A percentile compares a stretch with the other conserved stretches of the same genome.
Evolutionary conservation across 2,888 invertebrate genomes (phyloP).

Genomic region (Cecidostiba fungosa): DNA sequence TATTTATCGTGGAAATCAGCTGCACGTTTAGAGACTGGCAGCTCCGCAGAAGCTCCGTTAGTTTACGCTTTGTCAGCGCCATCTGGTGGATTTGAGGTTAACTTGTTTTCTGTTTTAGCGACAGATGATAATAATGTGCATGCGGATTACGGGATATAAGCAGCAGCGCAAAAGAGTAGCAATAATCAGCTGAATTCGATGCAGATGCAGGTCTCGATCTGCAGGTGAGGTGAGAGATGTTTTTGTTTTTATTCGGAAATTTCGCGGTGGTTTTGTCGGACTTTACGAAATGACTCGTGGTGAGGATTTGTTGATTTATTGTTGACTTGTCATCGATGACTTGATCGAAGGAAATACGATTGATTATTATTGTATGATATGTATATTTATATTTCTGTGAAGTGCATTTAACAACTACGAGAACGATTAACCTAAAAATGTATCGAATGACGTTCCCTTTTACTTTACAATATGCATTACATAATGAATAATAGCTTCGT

Average conservation of each 20-base stretch:
- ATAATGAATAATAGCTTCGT: neutral
- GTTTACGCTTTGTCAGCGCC: constrained; percentile 28
- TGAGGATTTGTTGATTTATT: neutral
- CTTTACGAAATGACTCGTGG: neutral
- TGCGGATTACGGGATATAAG: neutral
- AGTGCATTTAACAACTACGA: neutral
- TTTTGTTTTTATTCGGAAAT: constrained; percentile 19
- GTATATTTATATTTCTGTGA: neutral
- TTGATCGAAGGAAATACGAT: neutral
- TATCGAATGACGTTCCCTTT: neutral
- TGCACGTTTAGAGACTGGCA: constrained; percentile 38
- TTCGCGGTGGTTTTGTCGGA: neutral
- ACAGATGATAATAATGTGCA: neutral
- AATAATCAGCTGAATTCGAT: neutral
- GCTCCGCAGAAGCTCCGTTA: constrained; percentile 38
- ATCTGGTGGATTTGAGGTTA: constrained; percentile 15
- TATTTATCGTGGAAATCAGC: constrained; percentile 41
- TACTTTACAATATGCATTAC: neutral
- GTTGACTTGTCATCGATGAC: neutral
- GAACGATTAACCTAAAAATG: constrained; percentile 10
- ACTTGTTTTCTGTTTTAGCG: constrained; percentile 4
- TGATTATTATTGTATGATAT: neutral
- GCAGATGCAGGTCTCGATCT: too few relatives aligned
- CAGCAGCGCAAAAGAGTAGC: neutral
- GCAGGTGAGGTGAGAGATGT: constrained; percentile 36